Percentiles rank a stretch among this genome's conserved stretches.
These are phyloP conservation scores for Eueremaeus valkanovi DNA, from an alignment of 2,888 invertebrate genomes.

Conservation along the genomic window DNA sequence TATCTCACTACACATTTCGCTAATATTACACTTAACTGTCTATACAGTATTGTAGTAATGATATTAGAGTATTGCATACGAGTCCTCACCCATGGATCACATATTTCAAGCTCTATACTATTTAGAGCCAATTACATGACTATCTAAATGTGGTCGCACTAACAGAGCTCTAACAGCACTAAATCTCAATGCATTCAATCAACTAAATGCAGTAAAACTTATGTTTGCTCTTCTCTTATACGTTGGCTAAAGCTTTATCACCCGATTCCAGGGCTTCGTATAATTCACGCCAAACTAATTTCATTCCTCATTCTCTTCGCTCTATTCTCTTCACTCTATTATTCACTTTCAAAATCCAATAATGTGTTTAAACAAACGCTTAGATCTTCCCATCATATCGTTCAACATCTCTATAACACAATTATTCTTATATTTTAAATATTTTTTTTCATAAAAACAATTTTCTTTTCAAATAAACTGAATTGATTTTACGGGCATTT, in stretches of 20 bases:
- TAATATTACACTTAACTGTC: background rate
- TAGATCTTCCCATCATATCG: too few relatives aligned
- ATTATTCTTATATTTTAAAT: too few relatives aligned
- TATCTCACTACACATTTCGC: conserved; percentile 1
- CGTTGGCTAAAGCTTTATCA: too few relatives aligned
- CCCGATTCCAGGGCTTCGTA: background rate
- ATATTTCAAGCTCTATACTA: conserved; percentile 11
- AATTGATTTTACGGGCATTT: too few relatives aligned
- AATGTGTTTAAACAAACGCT: too few relatives aligned
- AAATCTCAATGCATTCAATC: conserved; percentile 9
- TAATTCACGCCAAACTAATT: background rate
- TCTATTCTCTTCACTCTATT: background rate
- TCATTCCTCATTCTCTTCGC: background rate
- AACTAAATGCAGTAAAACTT: background rate
- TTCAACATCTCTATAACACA: too few relatives aligned
- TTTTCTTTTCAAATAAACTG: too few relatives aligned
- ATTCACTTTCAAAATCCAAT: too few relatives aligned
- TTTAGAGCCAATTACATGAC: conserved; percentile 20
- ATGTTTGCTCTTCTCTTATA: background rate
- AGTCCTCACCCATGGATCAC: conserved; percentile 25
- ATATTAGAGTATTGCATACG: background rate
- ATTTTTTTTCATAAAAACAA: too few relatives aligned
- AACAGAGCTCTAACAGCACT: too few relatives aligned
- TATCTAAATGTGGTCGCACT: conserved; percentile 24
- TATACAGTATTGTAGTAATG: too few relatives aligned